A percentile compares a stretch with the other conserved stretches of the same genome.
Conservation (phyloP, 2,797 vertebrate species). For the Selene dorsalis region DNA sequence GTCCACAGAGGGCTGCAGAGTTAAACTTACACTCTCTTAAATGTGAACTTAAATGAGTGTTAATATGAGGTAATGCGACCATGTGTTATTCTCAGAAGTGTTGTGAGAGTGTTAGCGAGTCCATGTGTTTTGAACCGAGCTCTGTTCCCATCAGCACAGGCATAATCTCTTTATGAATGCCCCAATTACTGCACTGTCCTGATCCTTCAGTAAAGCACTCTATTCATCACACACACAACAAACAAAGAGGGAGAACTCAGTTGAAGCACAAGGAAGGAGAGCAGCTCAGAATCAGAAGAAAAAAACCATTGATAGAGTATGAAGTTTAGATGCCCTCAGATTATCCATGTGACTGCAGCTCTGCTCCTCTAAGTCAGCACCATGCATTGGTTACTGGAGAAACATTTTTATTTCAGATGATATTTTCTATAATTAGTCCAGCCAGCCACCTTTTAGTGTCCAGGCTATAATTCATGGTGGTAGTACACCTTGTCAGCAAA, state of each 20-base stretch:
- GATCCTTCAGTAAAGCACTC: conserved; percentile 42
- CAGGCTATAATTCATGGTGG: conserved; percentile 12
- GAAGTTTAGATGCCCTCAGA: neutral
- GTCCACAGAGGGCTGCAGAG: conserved; percentile 9
- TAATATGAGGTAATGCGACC: conserved; percentile 13
- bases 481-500: neutral
- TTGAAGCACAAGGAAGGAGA: conserved; percentile 26
- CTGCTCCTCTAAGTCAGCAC: neutral
- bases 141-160: conserved; percentile 57
- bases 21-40: conserved; percentile 11
- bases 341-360: conserved; percentile 5
- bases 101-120: conserved; percentile 8
- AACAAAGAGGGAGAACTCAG: conserved; percentile 54
- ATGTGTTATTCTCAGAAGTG: conserved; percentile 24
- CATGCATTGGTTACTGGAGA: neutral
- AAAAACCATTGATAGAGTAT: conserved; percentile 3
- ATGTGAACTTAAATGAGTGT: conserved; percentile 23
- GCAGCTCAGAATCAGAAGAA: conserved; percentile 20
- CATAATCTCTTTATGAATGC: conserved; percentile 80
- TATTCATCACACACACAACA: conserved; percentile 62
- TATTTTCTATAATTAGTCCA: conserved; percentile 13
- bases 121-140: conserved; percentile 53
- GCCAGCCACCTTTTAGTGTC: neutral
- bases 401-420: neutral
- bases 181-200: conserved; percentile 71